Evolutionary conservation across 2,888 invertebrate genomes (phyloP), one percentile per base, ranked within the genome.

Genomic region (Drosophila eohydei): DNA sequence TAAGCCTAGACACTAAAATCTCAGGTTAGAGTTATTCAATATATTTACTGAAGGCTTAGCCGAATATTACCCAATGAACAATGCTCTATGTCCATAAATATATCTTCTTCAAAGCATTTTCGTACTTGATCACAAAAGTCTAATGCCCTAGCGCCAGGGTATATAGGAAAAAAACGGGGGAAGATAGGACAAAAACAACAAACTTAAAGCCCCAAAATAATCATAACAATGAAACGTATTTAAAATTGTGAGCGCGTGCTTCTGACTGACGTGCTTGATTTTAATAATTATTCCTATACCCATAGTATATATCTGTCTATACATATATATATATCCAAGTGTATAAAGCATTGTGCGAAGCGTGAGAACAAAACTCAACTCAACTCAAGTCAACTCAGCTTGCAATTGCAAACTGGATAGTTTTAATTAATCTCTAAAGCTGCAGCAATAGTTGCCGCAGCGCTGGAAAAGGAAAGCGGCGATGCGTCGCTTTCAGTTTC

Each of bases 201-300:
- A 32, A 62, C 58, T 52, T 58, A 40, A 75, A 61, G 57, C 30
- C 61, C 52, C 66, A 63, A 70, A 36, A 85, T 77, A 86, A 79
- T 71, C 71, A 75, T 72, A 83, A 83, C 79, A 86, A 83, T 78
- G 73, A 83, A 75, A 62, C 67, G 61, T 70, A 74, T 74, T 88
- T 90, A 74, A 84, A 80, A 89, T 88, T 88, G 78, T 73, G 60
- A 58, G 75, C 88, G 90, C 88, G 89, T 88, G 75, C 76, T 75
- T 52, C 48, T 46, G 46, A 36, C n/a, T 60, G 64, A 74, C 79
- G 78, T 78, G 77, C 38, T 48, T 68, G 78, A 65, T 70, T 78
- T 69, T 57, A 54, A 58, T 66, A 80, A 80, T 80, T 61, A 67
- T 65, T 51, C 56, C 40, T 38, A 46, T 60, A 57, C 36, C 46